phyloP scores from a whole-genome alignment of 2,888 invertebrate species.

The Phortica magna region DNA sequence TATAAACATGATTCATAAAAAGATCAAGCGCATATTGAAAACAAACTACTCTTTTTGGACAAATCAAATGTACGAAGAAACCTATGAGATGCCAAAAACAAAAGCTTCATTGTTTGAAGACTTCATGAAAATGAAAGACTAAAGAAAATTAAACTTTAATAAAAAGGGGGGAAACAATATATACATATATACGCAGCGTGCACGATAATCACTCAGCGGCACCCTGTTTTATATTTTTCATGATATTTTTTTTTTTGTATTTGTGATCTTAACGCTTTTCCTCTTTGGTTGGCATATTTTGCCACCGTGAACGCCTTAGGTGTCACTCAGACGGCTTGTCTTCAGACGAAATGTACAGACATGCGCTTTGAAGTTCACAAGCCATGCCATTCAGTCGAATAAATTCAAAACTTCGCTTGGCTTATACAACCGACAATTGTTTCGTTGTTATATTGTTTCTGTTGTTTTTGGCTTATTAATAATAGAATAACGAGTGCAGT shows the following conservation, averaged over 20 bases:
- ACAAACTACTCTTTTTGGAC: not conserved
- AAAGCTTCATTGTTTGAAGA: not conserved
- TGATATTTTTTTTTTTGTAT: not conserved
- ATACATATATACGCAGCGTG: not conserved
- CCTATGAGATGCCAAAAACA: not conserved
- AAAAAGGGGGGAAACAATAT: not conserved
- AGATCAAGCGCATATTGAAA: conserved; percentile 7
- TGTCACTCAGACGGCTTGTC: conserved; percentile 1
- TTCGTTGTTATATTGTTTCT: conserved; percentile 43
- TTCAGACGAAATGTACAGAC: not conserved
- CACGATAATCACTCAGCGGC: conserved; percentile 12
- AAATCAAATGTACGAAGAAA: not conserved
- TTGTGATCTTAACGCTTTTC: not conserved
- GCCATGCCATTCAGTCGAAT: not conserved
- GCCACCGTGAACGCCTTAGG: conserved; percentile 3
- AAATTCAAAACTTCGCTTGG: not conserved
- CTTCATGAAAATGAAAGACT: not conserved
- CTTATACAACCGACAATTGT: not conserved
- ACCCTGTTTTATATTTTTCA: conserved; percentile 9
- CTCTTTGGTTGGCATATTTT: not conserved
- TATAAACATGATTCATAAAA: conserved; percentile 9
- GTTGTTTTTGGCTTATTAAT: not conserved
- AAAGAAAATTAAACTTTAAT: not conserved
- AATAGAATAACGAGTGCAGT: not conserved
- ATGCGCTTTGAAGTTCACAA: not conserved